phyloP scores from a whole-genome alignment of 2,113 vertebrate genomes.

The Heterotis niloticus region DNA sequence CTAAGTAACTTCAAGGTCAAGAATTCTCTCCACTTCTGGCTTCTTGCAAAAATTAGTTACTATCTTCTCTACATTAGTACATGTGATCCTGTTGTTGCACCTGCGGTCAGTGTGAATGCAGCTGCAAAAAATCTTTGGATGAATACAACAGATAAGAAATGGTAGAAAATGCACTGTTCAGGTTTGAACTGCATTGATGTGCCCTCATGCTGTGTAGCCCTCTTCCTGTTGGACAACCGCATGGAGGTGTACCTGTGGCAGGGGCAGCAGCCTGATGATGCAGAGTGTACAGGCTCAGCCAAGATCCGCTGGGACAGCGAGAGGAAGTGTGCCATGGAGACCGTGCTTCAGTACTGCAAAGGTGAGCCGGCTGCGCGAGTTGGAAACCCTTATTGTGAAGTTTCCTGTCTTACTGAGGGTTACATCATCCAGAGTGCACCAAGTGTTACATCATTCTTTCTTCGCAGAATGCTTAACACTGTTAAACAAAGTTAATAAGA shows the following conservation, averaged over 20 bases:
- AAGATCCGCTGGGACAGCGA: conserved; percentile 72
- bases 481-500: too few species aligned
- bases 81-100: too few species aligned
- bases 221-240: conserved; percentile 70
- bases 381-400: background rate
- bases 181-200: background rate
- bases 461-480: background rate
- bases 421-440: background rate
- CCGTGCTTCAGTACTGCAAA: conserved; percentile 70
- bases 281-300: conserved; percentile 61
- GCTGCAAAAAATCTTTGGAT: too few species aligned
- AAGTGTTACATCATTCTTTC: background rate
- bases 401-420: background rate
- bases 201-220: conserved; percentile 43
- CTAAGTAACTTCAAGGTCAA: too few species aligned
- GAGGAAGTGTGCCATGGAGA: conserved; percentile 74
- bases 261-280: conserved; percentile 63
- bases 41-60: too few species aligned
- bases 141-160: too few species aligned
- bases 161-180: too few species aligned
- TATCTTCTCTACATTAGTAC: too few species aligned
- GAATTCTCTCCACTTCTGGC: too few species aligned
- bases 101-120: too few species aligned
- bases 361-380: conserved; percentile 48
- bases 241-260: conserved; percentile 78